These are phyloP conservation scores for Cheilosia vernalis DNA, from an alignment of 2,888 invertebrate species.

Conservation along the genomic window DNA sequence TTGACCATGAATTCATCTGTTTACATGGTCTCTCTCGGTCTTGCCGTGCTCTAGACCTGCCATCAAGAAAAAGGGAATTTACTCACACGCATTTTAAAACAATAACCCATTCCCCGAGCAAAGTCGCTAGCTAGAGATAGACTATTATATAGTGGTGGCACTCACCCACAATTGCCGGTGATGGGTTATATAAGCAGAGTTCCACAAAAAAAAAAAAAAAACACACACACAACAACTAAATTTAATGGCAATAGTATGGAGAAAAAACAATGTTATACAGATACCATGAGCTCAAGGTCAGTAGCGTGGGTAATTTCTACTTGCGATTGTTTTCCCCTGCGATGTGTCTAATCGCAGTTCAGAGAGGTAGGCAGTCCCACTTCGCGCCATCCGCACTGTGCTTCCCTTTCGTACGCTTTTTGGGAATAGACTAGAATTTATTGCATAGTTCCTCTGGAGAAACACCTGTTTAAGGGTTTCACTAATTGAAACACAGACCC, in stretches of 20 bases:
- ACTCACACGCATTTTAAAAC: slow-evolving; percentile 49
- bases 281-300: slow-evolving; percentile 71
- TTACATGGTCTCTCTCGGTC: slow-evolving; percentile 18
- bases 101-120: slow-evolving; percentile 22
- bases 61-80: slow-evolving; percentile 48
- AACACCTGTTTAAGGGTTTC: slow-evolving; percentile 23
- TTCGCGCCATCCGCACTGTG: slow-evolving; percentile 15
- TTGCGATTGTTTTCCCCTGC: slow-evolving; percentile 36
- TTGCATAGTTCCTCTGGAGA: slow-evolving; percentile 22
- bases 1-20: slow-evolving; percentile 51
- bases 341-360: slow-evolving; percentile 23
- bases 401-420: slow-evolving; percentile 14
- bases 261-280: slow-evolving; percentile 26
- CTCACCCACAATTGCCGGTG: slow-evolving; percentile 42
- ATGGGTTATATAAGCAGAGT: slow-evolving; percentile 32
- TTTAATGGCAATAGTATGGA: slow-evolving; percentile 29
- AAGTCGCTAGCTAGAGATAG: neutral
- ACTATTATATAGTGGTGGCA: neutral
- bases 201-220: neutral
- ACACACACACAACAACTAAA: neutral
- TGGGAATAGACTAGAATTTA: neutral
- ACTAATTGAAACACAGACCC: slow-evolving; percentile 5
- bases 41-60: slow-evolving; percentile 38
- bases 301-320: slow-evolving; percentile 60
- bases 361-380: slow-evolving; percentile 3